Evolutionary conservation across 2,888 invertebrate species (phyloP), one percentile per base, ranked within the genome.

Genomic region (Strigamia crassipes): DNA sequence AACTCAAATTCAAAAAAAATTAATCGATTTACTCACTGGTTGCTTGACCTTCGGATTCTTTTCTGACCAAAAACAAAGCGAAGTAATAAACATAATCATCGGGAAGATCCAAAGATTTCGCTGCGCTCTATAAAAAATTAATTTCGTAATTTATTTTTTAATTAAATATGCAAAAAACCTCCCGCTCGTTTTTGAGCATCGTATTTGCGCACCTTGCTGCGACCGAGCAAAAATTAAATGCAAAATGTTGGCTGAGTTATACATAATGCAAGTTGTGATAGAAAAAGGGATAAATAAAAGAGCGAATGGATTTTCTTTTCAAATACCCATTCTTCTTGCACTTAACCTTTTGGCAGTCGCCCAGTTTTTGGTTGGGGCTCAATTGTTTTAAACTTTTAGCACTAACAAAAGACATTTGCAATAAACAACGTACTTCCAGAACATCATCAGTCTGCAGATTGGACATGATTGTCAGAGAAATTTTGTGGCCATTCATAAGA

Each of bases 401-500:
- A 13, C 18, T 51, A 51, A 18, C 13, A 51, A 51, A 51, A 8
- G 15, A 51, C 10, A 13, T 51, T 51, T 51, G 51, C 12, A 15
- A 27, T 51, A 51, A 15, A 51, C 15, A 51, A 73, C 73, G 12
- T 27, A 91, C 91, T 89, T 91, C 90, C 83, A 97, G 89, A 84
- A 97, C 92, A 85, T 93, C 91, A 85, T 92, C 92, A n/a, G 96
- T 93, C 85, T 94, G 92, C 86, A 96, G 95, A 81, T 92, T 94
- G 18, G 95, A 94, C 82, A 92, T 92, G 78, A 94, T 92, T 84
- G 92, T 92, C 27, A 97, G 89, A 78, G 93, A 91, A 88, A 97
- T 92, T 90, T 94, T 94, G 87, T 93, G 93, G 80, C 94, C 94
- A 89, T 95, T 95, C 92, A 95, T 94, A 27, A 96, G 90, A 87